Conservation (phyloP, 2,888 invertebrate genomes). For the Prosopocoilus inquinatus region DNA sequence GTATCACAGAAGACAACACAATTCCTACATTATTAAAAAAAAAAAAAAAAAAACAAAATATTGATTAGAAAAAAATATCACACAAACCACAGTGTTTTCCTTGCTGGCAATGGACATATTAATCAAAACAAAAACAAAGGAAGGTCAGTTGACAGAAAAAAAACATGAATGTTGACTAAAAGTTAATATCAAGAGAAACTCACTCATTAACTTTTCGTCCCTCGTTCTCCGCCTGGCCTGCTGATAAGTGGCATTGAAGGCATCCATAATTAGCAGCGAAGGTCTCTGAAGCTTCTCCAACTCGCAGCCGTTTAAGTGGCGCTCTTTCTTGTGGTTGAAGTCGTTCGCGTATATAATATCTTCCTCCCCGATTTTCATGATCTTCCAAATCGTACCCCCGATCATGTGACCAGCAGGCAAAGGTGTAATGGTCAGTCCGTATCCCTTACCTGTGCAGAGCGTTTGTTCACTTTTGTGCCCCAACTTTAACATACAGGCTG, state of each 20-base stretch:
- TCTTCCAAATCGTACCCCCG: slow-evolving; percentile 98
- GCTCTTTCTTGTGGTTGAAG: slow-evolving; percentile 98
- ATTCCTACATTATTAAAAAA: too few species aligned
- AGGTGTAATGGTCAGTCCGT: slow-evolving; percentile 92
- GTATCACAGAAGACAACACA: too few species aligned
- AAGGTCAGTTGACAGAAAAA: not conserved
- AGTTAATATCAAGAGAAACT: slow-evolving; percentile 45
- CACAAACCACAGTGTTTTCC: too few species aligned
- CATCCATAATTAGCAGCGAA: slow-evolving; percentile 91
- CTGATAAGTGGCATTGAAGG: slow-evolving; percentile 91
- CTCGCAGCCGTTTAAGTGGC: slow-evolving; percentile 95
- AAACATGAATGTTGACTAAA: not conserved
- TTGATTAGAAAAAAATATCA: too few species aligned
- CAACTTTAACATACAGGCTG: too few species aligned
- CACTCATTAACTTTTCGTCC: slow-evolving; percentile 96
- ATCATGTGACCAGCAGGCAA: slow-evolving; percentile 97
- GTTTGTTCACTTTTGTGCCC: too few species aligned
- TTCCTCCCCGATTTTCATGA: slow-evolving; percentile 96
- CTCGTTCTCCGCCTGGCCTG: slow-evolving; percentile 86
- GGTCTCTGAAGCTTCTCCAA: slow-evolving; percentile 88
- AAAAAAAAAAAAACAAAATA: too few species aligned
- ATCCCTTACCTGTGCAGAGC: slow-evolving; percentile 74
- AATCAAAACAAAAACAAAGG: not conserved
- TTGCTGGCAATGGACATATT: too few species aligned
- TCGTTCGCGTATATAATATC: slow-evolving; percentile 98